phyloP scores from a whole-genome alignment of 2,797 vertebrate species.

The Tapera naevia region DNA sequence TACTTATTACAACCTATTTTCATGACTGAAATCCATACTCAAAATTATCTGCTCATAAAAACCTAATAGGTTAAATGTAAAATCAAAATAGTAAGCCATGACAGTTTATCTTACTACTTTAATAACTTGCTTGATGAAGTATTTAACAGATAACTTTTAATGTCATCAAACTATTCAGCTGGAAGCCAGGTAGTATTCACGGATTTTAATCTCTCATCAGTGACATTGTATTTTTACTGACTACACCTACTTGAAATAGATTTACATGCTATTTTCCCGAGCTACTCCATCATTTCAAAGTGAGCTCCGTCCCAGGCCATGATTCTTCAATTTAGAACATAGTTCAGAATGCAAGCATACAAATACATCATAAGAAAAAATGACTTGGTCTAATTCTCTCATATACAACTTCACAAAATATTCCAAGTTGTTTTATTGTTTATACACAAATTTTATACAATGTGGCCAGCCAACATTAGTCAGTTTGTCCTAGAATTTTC shows the following conservation, averaged over 20 bases:
- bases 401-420: background rate
- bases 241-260: background rate
- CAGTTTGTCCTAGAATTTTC: background rate
- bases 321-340: background rate
- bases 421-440: background rate
- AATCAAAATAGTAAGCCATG: background rate
- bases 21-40: background rate
- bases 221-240: background rate
- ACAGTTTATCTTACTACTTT: background rate
- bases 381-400: background rate
- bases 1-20: background rate
- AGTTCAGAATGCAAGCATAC: background rate
- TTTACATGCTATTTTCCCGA: background rate
- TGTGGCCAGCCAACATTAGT: background rate
- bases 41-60: background rate
- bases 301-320: background rate
- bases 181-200: background rate
- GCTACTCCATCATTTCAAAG: background rate
- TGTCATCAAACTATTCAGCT: background rate
- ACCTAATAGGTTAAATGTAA: background rate
- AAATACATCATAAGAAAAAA: background rate
- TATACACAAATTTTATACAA: background rate
- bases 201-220: background rate
- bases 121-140: background rate
- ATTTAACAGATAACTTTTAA: background rate